phyloP scores from a whole-genome alignment of 2,113 vertebrate species.

The Meles meles region DNA sequence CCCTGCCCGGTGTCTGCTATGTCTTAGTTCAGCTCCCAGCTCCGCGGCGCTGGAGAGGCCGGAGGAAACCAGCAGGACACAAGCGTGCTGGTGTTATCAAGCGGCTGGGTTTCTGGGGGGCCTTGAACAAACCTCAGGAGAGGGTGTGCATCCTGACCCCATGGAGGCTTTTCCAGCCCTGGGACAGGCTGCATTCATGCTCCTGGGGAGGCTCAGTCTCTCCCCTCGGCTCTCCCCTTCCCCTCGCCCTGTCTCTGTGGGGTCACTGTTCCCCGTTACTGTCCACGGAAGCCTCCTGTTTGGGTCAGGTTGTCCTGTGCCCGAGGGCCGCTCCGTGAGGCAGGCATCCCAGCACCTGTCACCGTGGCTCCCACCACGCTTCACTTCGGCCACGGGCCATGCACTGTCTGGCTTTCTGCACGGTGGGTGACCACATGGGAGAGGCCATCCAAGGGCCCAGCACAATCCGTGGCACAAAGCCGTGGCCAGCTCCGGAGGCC shows the following conservation, averaged over 20 bases:
- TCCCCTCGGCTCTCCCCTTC: no score
- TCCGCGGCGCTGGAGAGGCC: background rate
- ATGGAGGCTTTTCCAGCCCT: background rate
- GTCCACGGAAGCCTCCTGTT: no score
- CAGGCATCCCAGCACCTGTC: fast-evolving
- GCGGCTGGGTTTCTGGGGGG: background rate
- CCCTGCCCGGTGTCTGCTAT: fast-evolving
- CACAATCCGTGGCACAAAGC: fast-evolving
- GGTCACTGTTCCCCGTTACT: fast-evolving
- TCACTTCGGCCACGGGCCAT: fast-evolving
- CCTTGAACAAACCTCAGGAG: fast-evolving
- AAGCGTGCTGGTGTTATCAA: fast-evolving
- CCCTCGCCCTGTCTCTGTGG: fast-evolving
- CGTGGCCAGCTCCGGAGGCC: background rate
- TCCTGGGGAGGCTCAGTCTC: background rate
- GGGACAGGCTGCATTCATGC: background rate
- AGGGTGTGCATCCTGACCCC: fast-evolving
- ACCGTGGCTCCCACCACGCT: fast-evolving
- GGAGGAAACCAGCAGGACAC: fast-evolving
- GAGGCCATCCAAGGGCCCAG: background rate
- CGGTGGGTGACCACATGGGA: background rate
- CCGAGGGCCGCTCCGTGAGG: fast-evolving
- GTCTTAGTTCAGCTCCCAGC: background rate
- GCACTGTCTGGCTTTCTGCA: background rate
- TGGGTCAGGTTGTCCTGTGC: no score